Evolutionary conservation across 2,797 vertebrate species (phyloP), one percentile per base, ranked within the genome.

Genomic region (Synanceia verrucosa): DNA sequence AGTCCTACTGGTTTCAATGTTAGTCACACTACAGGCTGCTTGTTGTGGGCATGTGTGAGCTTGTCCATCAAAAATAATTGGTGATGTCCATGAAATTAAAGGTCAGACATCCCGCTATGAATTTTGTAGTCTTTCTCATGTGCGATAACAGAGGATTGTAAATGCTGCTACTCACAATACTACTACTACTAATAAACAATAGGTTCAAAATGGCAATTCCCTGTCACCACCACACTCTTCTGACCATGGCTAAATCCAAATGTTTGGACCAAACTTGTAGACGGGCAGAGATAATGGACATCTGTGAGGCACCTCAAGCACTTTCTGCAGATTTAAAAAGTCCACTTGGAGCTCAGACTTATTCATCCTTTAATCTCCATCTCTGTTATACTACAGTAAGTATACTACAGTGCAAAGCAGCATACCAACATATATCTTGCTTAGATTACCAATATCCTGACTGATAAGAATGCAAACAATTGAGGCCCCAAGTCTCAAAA

Each of bases 21-120:
- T 19, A 23, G 57, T 51, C 19, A 26, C 71, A 43, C 39, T 12
- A 43, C 58, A 26, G 70, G 41, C 33, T 73, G 29, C 59, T 39
- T 47, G 65, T 34, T 19, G 37, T 14, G 28, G 64, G 58, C 65
- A 72, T 63, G 73, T 65, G 59, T 57, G 48, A 44, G 67, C 72
- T 53, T 70, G 83, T 83, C 50, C 71, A 44, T 82, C 71, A 83
- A 46, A n/a, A 57, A 43, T 70, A 61, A 75, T 59, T 23, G 63
- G 43, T 67, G 70, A 39, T 16, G 16, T 69, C 46, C n/a, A 47
- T 58, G 68, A 73, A 70, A 78, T 80, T 16, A 68, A 65, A 52
- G 36, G 29, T 41, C 73, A 57, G 73, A 51, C 26, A 39, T 63
- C 64, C 64, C 47, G 65, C 52, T 74, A 65, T 63, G 60, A 73